A percentile compares a stretch with the other conserved stretches of the same genome.
Evolutionary conservation across 92 coral and sea anemone species (phyloP).

Genomic region (Pocillopora meandrina): DNA sequence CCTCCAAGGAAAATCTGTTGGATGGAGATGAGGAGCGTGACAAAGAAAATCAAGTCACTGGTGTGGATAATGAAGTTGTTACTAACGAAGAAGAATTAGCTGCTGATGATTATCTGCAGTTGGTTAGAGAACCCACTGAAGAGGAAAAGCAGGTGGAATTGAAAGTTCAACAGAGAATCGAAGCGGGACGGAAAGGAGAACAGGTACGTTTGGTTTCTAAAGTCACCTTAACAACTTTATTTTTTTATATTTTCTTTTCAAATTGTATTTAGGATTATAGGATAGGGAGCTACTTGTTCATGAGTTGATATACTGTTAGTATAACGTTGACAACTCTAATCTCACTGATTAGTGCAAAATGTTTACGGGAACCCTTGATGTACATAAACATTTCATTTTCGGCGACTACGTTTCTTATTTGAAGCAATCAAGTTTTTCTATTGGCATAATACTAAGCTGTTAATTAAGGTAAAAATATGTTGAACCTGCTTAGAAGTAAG

Average conservation of each 20-base stretch:
- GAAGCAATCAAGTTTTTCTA: too few species aligned
- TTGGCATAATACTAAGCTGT: neutral
- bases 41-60: neutral
- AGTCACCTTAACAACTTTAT: too few species aligned
- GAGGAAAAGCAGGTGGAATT: conserved; percentile 60
- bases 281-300: too few species aligned
- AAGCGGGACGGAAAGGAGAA: conserved; percentile 29
- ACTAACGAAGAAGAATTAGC: conserved; percentile 30
- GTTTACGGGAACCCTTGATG: too few species aligned
- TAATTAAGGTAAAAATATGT: neutral
- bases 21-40: conserved; percentile 4
- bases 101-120: conserved; percentile 19
- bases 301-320: too few species aligned
- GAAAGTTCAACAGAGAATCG: conserved; percentile 56
- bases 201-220: neutral
- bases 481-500: neutral
- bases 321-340: too few species aligned
- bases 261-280: too few species aligned
- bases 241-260: too few species aligned
- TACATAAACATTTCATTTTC: too few species aligned
- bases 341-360: too few species aligned
- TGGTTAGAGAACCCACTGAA: conserved; percentile 42
- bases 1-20: conserved; percentile 13
- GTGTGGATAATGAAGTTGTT: conserved; percentile 15
- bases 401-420: too few species aligned